Conservation (phyloP, 2,797 vertebrate species). For the Orientallactaga sibirica region DNA sequence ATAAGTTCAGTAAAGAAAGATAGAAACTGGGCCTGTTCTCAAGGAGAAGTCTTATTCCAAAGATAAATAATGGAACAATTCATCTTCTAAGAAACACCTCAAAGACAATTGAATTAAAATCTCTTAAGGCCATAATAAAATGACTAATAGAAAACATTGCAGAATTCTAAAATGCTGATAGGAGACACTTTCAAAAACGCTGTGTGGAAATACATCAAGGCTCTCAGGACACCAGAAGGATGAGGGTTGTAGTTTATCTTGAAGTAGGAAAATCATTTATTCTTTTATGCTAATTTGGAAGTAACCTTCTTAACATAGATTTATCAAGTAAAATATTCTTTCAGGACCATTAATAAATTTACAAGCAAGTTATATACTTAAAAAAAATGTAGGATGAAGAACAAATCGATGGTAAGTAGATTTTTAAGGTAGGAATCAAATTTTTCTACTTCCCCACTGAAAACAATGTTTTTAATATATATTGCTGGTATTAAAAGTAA, state of each 20-base stretch:
- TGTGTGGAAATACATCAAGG: slow-evolving; percentile 53
- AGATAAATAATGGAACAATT: slow-evolving; percentile 68
- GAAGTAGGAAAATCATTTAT: slow-evolving; percentile 68
- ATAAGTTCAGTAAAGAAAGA: slow-evolving; percentile 55
- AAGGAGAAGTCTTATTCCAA: slow-evolving; percentile 62
- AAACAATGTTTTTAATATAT: background rate
- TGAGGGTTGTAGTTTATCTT: slow-evolving; percentile 47
- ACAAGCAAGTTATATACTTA: background rate
- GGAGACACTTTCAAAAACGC: slow-evolving; percentile 68
- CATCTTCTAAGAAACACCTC: slow-evolving; percentile 66
- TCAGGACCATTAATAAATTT: background rate
- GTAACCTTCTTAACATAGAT: slow-evolving; percentile 26
- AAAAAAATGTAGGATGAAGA: slow-evolving; percentile 42
- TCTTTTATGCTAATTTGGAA: slow-evolving; percentile 60
- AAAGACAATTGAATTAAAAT: slow-evolving; percentile 67
- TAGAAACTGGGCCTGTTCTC: slow-evolving; percentile 20
- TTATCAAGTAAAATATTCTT: slow-evolving; percentile 60
- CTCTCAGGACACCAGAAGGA: slow-evolving; percentile 52
- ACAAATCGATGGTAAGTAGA: slow-evolving; percentile 13
- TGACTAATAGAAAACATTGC: slow-evolving; percentile 68
- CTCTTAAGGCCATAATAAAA: slow-evolving; percentile 73
- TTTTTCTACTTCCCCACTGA: background rate
- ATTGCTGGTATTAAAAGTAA: slow-evolving; percentile 35
- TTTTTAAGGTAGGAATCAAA: slow-evolving; percentile 58
- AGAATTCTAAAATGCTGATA: slow-evolving; percentile 65